Evolutionary conservation across 2,113 vertebrate genomes (phyloP).

Genomic region (Okapia johnstoni): DNA sequence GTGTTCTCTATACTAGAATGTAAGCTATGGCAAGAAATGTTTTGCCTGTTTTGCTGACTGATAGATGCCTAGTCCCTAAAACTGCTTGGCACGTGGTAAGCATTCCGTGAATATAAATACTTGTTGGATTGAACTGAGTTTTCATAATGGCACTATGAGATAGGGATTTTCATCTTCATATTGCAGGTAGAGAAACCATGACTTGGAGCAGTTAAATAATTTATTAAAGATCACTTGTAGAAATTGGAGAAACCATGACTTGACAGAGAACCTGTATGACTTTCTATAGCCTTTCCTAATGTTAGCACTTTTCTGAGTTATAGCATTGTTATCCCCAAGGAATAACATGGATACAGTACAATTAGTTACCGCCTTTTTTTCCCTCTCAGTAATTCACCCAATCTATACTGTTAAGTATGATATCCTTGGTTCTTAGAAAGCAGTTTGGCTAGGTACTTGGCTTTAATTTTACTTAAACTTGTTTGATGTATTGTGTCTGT

Average conservation of each 20-base stretch:
- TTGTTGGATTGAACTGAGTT: slow-evolving; percentile 31
- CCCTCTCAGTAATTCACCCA: background rate
- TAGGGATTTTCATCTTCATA: slow-evolving; percentile 17
- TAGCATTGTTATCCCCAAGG: background rate
- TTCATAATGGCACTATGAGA: background rate
- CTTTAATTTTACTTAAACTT: slow-evolving; percentile 22
- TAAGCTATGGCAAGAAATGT: background rate
- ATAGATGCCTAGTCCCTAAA: background rate
- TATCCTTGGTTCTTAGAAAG: slow-evolving; percentile 18
- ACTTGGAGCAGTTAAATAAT: background rate
- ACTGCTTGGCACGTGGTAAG: background rate
- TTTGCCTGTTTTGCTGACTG: slow-evolving; percentile 9
- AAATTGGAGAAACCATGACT: too few species aligned
- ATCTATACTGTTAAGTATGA: background rate
- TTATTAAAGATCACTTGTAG: background rate
- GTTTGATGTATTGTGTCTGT: background rate
- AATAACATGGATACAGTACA: background rate
- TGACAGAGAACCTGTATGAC: background rate
- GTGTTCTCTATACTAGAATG: background rate
- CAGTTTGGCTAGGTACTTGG: background rate
- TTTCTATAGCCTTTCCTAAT: background rate
- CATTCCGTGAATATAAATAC: background rate
- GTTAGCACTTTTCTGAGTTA: slow-evolving; percentile 3
- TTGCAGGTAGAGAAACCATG: background rate
- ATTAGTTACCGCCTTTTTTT: background rate